Evolutionary conservation across 1,140 invertebrate species (phyloP), one percentile per base, ranked within the genome.

Genomic region (Lineus longissimus): DNA sequence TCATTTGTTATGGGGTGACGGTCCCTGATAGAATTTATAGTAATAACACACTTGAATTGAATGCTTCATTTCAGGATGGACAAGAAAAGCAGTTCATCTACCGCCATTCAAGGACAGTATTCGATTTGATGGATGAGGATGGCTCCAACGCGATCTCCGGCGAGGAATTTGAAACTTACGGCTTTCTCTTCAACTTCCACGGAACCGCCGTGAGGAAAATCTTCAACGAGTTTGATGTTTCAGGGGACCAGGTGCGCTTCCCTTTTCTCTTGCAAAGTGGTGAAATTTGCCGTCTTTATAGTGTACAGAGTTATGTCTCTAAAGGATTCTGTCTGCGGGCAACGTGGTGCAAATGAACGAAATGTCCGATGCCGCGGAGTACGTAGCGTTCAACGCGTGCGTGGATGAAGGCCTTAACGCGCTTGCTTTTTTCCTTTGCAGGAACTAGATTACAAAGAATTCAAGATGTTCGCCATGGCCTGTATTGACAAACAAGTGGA

Each of bases 51-150:
- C n/a, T n/a, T n/a, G n/a, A n/a, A n/a, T n/a, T n/a, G n/a, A n/a
- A n/a, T n/a, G n/a, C n/a, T n/a, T n/a, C n/a, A 22, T 23, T 23
- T 6, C 58, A 76, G 74, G 74, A 76, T 59, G 55, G 64, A 11
- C 64, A 69, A 25, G 76, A 78, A 55, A 78, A 78, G 63, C 72
- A 78, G 60, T 78, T 78, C 47, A 78, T 78, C 33, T 74, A 73
- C 56, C 64, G 73, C 2, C 76, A 78, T 59, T 72, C 74, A 17
- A 65, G 66, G 43, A 76, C 71, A 40, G 75, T 77, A n/a, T 78
- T 78, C 61, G 70, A 74, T 27, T 57, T 78, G 29, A 62, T 78
- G 57, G 76, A 78, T 59, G 65, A 69, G 29, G 76, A 78, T 61
- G 67, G 62, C 23, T 78, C 76, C 13, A 76, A 72, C 30, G 55